Base-by-base conservation (phyloP, 35 echinoderm and acorn worm genomes). In the Heliocidaris erythrogramma region DNA sequence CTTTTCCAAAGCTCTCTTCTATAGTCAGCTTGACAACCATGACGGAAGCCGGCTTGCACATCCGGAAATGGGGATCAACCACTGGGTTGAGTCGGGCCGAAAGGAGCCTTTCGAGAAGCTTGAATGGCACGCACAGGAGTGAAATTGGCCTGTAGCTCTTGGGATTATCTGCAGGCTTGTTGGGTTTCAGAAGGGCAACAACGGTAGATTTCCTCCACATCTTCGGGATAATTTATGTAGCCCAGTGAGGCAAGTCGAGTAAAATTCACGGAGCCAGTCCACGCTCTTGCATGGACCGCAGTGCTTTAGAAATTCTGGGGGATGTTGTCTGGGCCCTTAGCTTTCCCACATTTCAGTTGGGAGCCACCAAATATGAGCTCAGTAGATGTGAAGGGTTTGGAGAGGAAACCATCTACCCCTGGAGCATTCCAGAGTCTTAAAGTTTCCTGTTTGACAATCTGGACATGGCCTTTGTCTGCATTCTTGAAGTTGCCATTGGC, bases 151-250 rank as follows among this genome's bases (percentile, higher is more conserved):
- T 42, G 35, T 42, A 42, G 35, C 35, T 42, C 35, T 42, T 42
- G 3, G 35, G 35, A 42, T 42, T 42, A 42, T 42, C 35, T 1
- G 35, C 35, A 42, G 35, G 35, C 35, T 42, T 42, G n/a, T 42
- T 42, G 3, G 35, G 35, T 42, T 42, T 42, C 35, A 42, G 35
- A 42, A 42, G 35, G 35, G 35, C 35, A 42, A 42, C 35, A 42
- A 42, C 35, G 35, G 35, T 42, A 42, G 35, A 90, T 30, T 31
- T 94, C 2, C 92, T 56, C 92, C 95, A 94, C 47, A 96, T 96
- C 93, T 96, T 96, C 50, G 95, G 93, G 5, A 96, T 90, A n/a
- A n/a, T n/a, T n/a, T n/a, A 17, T 94, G 47, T 5, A 12, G 30
- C 24, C 52, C 9, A 13, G 16, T 59, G 21, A 96, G 47, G 31